Percentiles rank a stretch among this genome's conserved stretches.
These are phyloP conservation scores for Theristus sp. DNA, from an alignment of 2,888 invertebrate genomes.

Conservation along the genomic window DNA sequence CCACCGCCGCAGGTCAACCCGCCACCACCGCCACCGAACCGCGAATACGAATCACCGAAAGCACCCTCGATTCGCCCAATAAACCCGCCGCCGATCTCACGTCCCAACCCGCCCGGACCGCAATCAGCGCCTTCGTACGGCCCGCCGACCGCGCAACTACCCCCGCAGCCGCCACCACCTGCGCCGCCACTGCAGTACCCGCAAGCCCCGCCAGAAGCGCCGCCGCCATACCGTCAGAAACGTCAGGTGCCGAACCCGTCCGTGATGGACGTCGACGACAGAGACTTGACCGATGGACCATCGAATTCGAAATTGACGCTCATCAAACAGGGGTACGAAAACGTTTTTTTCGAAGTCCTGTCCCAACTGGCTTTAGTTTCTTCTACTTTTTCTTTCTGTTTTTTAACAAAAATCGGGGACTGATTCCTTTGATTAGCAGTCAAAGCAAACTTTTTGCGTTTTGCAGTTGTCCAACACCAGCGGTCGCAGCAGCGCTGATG, in stretches of 20 bases:
- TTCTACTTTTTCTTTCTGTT: not conserved
- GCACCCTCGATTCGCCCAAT: too few relatives aligned
- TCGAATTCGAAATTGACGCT: conserved; percentile 17
- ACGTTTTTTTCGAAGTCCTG: not conserved
- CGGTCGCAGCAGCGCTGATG: conserved; percentile 25
- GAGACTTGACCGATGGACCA: too few relatives aligned
- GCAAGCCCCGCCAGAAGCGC: too few relatives aligned
- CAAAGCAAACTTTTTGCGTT: too few relatives aligned
- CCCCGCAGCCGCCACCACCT: not conserved
- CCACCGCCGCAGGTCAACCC: not conserved
- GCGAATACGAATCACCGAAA: not conserved
- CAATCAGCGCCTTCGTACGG: not conserved
- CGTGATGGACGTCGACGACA: not conserved
- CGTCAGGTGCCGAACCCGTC: not conserved
- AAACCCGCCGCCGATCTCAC: not conserved
- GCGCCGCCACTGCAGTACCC: not conserved
- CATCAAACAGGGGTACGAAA: conserved; percentile 18
- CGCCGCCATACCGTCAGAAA: not conserved
- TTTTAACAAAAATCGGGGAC: not conserved
- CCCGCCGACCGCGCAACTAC: not conserved
- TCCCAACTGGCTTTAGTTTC: too few relatives aligned
- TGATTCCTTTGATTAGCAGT: too few relatives aligned
- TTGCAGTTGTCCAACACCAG: conserved; percentile 24
- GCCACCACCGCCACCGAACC: not conserved
- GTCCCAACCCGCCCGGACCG: not conserved